Evolutionary conservation across 2,797 vertebrate genomes (phyloP).

Genomic region (Gobio occitaniae): DNA sequence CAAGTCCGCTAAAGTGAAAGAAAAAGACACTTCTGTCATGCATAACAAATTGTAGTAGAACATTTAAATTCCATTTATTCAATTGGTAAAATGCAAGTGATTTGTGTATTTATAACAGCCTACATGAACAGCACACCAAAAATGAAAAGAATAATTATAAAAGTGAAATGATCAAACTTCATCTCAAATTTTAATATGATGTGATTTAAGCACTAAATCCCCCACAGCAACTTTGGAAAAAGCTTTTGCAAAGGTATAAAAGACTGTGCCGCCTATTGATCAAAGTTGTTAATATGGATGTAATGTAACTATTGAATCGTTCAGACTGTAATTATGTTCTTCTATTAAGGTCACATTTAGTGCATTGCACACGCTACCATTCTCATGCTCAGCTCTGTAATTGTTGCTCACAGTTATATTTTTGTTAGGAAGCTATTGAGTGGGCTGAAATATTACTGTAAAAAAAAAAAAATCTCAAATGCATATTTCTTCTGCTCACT

Average conservation of each 20-base stretch:
- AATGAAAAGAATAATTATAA: background rate
- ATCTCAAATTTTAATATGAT: background rate
- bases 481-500: constrained; percentile 12
- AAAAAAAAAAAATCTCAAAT: background rate
- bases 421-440: constrained; percentile 2
- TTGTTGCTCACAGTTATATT: background rate
- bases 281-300: background rate
- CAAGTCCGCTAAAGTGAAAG: background rate
- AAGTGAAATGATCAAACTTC: background rate
- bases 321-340: background rate
- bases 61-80: background rate
- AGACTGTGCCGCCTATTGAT: background rate
- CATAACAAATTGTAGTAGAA: background rate
- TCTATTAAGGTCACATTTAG: background rate
- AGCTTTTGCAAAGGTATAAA: background rate
- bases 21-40: background rate
- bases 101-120: background rate
- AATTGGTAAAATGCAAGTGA: background rate
- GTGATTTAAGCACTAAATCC: background rate
- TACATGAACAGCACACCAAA: background rate
- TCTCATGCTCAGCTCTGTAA: background rate
- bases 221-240: background rate
- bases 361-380: background rate
- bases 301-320: background rate
- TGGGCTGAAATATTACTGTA: background rate